Evolutionary conservation across 1,140 invertebrate genomes (phyloP), one percentile per base, ranked within the genome.

Genomic region (Augochlora pura): DNA sequence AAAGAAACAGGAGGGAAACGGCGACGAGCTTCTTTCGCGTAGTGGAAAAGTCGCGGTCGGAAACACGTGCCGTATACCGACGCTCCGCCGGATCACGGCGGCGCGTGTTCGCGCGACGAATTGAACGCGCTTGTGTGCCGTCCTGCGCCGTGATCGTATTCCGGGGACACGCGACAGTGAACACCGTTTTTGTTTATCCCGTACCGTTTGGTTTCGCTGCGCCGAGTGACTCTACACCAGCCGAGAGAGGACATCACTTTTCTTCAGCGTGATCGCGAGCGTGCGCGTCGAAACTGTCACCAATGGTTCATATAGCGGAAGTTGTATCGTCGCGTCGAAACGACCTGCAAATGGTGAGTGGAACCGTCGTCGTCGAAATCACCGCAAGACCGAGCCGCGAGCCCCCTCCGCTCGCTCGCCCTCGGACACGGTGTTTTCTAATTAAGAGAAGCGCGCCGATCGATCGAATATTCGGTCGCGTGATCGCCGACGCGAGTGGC

Each of bases 221-320:
- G 66, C 57, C 21, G 10, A 32, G 66, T 42, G 27, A 64, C 8
- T n/a, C n/a, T 54, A 2, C 63, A 12, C 49, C 42, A 2, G n/a
- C 10, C 8, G 60, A 23, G 68, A 66, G 70, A 60, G 70, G 42
- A 25, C 49, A 32, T 60, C 57, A 46, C 18, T 38, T 32, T 63
- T 52, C 60, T 54, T 27, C 65, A 23, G 52, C 64, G 38, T 12
- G 1, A 52, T 23, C 42, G 70, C 80, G 57, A 70, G 60, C 73
- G 49, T 39, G 63, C 62, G 27, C 64, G 38, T 39, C 74, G 69
- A 68, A 84, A 71, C 70, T 77, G 79, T 86, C 85, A 90, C 91
- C 91, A 93, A 93, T 93, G 92, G 92, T 93, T 92, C 92, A 93
- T 87, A 93, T 93, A 83, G 85, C 92, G 88, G 92, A 93, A 91